Base-by-base conservation (phyloP, 1,140 invertebrate species). In the Bombus impatiens region DNA sequence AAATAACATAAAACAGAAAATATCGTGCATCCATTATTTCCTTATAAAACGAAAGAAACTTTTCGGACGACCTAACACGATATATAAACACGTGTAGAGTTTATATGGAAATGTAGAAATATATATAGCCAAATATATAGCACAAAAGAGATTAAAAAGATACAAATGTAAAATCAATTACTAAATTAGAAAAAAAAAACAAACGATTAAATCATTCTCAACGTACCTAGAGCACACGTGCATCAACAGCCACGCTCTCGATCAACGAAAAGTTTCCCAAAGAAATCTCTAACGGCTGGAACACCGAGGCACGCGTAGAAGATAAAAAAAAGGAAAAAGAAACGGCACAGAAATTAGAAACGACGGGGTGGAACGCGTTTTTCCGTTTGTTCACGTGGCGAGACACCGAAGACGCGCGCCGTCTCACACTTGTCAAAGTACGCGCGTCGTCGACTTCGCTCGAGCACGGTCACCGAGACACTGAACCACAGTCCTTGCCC, bases 401-500 rank as follows among this genome's bases (percentile, higher is more conserved):
- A 53, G 47, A 53, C 47, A 53, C 47, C 18, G 18, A 53, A 53
- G 47, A 53, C 71, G 40, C 44, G 15, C 57, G 71, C 8, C 15
- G 8, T 1, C 13, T 22, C 37, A 0, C 59, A 4, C n/a, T 15
- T 5, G 37, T 47, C 53, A 35, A 75, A 57, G 71, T 40, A 82
- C 72, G 40, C 79, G 1, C n/a, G 18, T 71, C 78, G 28, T 40
- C 79, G 44, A 75, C 62, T 72, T 72, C 8, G 40, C 77, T n/a
- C 67, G 53, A 80, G 13, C 77, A 44, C 83, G 68, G 77, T 13
- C 68, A 80, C n/a, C 67, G 67, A 84, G 42, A 44, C 77, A 84
- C 83, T 72, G 77, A 79, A 80, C 47, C 65, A 37, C 53, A 57
- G 83, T 84, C 83, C 83, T 84, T 84, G 77, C 76, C 67, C 83